Evolutionary conservation across 92 coral and sea anemone species (phyloP), one percentile per base, ranked within the genome.

Genomic region (Phymanthus crucifer): DNA sequence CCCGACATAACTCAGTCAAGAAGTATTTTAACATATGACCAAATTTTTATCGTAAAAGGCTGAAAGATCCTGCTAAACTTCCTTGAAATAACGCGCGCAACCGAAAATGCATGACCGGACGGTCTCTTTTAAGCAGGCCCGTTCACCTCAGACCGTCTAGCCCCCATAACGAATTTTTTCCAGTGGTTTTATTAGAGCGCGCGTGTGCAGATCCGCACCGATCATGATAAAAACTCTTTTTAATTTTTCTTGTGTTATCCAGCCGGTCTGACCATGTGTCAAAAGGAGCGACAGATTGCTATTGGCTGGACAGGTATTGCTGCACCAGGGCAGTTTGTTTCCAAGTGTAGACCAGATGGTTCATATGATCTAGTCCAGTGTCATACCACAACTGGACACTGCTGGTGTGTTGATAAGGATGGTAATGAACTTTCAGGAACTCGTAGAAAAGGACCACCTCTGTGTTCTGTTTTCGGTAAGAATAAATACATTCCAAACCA

Each of bases 401-500:
- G 98, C 37, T 94, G 98, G 97, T 94, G 98, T 71, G 89, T 93
- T 38, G 89, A 90, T 68, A 77, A 83, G 66, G 87, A 88, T 83
- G 99, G 99, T 32, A 88, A 90, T 31, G 97, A 93, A 82, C 54
- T 86, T 57, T 82, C 82, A 54, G 90, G 86, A 23, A 93, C 99
- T 45, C 80, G 92, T 32, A 87, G 90, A 47, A 70, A 74, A n/a
- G 98, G 97, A 36, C 29, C 80, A 65, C 97, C 94, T 76, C 46
- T 54, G 2, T 82, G 85, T 50, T 78, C 35, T 58, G 8, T 74
- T 43, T 82, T 32, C 61, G 80, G 86, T 74, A 74, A 58, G 84
- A 26, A 31, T 7, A 0, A 50, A 29, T 27, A 29, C 21, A 0
- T 70, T 32, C 40, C 23, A 10, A 43, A 43, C 0, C 48, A n/a